Evolutionary conservation across 2,797 vertebrate species (phyloP).

Genomic region (Remorina albescens): DNA sequence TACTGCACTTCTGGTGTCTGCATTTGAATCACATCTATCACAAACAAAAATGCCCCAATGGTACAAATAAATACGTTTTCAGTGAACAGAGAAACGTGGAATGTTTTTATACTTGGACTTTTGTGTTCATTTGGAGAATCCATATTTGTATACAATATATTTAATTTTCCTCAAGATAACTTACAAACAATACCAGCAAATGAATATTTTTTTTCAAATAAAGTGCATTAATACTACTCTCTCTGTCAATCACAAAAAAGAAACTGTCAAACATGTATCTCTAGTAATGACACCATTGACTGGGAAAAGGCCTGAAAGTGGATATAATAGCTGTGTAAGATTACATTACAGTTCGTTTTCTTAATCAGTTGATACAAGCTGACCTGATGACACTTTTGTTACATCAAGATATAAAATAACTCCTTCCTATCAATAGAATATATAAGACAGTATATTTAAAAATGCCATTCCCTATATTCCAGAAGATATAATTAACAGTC

Average conservation of each 20-base stretch:
- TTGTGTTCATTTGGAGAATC: conserved; percentile 66
- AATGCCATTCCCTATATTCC: conserved; percentile 60
- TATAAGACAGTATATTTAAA: conserved; percentile 69
- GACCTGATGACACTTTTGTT: conserved; percentile 52
- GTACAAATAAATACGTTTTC: conserved; percentile 78
- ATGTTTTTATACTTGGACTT: conserved; percentile 73
- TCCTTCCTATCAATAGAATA: conserved; percentile 59
- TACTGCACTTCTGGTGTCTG: conserved; percentile 84
- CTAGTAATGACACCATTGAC: conserved; percentile 66
- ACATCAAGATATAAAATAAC: conserved; percentile 72
- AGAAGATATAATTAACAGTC: conserved; percentile 80
- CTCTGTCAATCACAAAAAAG: conserved; percentile 58
- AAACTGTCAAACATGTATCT: conserved; percentile 61
- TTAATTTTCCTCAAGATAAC: conserved; percentile 57
- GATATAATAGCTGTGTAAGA: conserved; percentile 52
- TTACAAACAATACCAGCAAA: conserved; percentile 73
- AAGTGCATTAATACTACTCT: conserved; percentile 84
- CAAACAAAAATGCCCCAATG: conserved; percentile 81
- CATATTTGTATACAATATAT: conserved; percentile 65
- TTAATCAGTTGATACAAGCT: conserved; percentile 53
- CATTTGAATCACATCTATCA: conserved; percentile 78
- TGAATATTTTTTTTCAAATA: conserved; percentile 78
- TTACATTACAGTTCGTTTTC: conserved; percentile 65
- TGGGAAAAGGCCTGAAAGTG: conserved; percentile 72
- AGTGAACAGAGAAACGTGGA: conserved; percentile 77